A percentile compares a stretch with the other conserved stretches of the same genome.
These are phyloP conservation scores for Pissodes strobi DNA, from an alignment of 1,140 invertebrate genomes.

Conservation along the genomic window DNA sequence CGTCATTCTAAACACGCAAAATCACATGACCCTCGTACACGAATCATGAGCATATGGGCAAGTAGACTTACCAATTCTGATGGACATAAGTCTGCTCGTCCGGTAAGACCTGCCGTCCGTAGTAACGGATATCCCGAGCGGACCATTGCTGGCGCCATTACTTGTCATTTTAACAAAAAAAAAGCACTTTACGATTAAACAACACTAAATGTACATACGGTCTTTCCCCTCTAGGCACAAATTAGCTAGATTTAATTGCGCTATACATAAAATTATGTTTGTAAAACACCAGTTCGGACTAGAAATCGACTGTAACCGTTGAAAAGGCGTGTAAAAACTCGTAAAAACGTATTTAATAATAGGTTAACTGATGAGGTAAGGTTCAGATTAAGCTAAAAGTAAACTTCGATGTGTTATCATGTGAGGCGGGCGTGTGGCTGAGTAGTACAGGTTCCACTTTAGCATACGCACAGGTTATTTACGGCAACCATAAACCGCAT, in stretches of 20 bases:
- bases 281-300: not conserved
- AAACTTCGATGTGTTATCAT: slow-evolving; percentile 14
- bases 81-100: slow-evolving; percentile 33
- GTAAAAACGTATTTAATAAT: not conserved
- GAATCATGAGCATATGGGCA: too few relatives aligned
- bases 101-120: slow-evolving; percentile 26
- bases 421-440: slow-evolving; percentile 8
- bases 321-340: not conserved
- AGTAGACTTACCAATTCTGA: slow-evolving; percentile 38
- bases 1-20: too few relatives aligned
- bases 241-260: too few relatives aligned
- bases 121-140: slow-evolving; percentile 14
- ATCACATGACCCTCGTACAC: too few relatives aligned
- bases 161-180: slow-evolving; percentile 1
- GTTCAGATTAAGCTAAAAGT: slow-evolving; percentile 9
- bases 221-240: too few relatives aligned
- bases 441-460: slow-evolving; percentile 2
- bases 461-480: slow-evolving; percentile 12
- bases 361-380: slow-evolving; percentile 10
- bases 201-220: too few relatives aligned
- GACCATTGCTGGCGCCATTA: slow-evolving; percentile 6
- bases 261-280: too few relatives aligned
- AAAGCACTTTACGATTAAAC: not conserved
- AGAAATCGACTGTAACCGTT: not conserved
- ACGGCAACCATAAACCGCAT: too few relatives aligned